Conservation (phyloP, 2,888 invertebrate genomes). For the Macrophya annulata region DNA sequence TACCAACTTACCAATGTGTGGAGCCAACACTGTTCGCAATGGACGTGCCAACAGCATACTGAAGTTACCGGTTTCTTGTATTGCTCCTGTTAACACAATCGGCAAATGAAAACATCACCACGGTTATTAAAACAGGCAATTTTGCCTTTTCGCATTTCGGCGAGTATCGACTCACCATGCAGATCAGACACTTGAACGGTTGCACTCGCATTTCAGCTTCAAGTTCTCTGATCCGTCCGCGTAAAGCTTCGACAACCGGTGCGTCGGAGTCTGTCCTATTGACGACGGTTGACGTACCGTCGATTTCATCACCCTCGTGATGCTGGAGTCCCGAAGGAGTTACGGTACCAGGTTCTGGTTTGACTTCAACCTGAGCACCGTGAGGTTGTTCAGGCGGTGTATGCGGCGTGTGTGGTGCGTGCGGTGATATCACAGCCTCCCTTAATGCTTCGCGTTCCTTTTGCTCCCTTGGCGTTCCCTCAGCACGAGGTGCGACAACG, state of each 20-base stretch:
- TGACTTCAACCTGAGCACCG: constrained; percentile 75
- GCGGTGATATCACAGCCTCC: constrained; percentile 81
- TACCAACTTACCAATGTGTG: constrained; percentile 83
- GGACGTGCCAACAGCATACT: constrained; percentile 98
- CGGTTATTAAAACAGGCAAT: neutral
- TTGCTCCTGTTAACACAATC: constrained; percentile 83
- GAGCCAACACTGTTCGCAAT: constrained; percentile 93
- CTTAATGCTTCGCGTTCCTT: constrained; percentile 82
- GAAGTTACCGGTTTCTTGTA: constrained; percentile 94
- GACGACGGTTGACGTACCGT: constrained; percentile 65
- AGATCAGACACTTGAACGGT: constrained; percentile 93
- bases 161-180: constrained; percentile 82
- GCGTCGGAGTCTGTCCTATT: constrained; percentile 68
- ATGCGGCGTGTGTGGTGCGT: constrained; percentile 71
- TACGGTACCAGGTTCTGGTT: constrained; percentile 76
- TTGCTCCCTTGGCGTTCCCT: constrained; percentile 79
- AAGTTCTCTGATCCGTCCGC: constrained; percentile 88
- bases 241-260: constrained; percentile 87
- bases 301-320: constrained; percentile 69
- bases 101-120: constrained; percentile 53
- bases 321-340: constrained; percentile 66
- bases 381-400: constrained; percentile 70
- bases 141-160: too few relatives aligned
- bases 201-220: constrained; percentile 83
- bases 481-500: constrained; percentile 81